Conservation (phyloP, 2,113 vertebrate genomes). For the Perca flavescens region DNA sequence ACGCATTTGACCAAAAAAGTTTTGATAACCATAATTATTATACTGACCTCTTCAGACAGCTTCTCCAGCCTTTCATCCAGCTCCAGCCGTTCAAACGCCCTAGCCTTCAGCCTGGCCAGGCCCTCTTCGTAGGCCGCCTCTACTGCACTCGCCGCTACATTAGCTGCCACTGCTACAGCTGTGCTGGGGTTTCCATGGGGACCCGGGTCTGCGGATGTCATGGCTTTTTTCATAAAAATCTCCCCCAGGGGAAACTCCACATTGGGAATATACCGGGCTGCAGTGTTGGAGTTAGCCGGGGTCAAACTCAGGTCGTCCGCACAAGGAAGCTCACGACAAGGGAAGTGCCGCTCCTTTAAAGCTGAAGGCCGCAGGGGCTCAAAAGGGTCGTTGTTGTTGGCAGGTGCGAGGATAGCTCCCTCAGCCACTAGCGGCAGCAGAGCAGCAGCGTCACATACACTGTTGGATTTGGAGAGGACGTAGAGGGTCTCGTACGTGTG, state of each 20-base stretch:
- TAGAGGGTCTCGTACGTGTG: constrained; percentile 99
- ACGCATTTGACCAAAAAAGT: neutral
- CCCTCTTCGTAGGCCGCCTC: constrained; percentile 97
- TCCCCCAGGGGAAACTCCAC: constrained; percentile 95
- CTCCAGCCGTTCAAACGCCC: constrained; percentile 95
- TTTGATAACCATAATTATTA: neutral
- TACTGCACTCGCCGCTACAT: constrained; percentile 87
- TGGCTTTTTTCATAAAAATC: constrained; percentile 91
- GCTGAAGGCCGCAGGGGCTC: constrained; percentile 91
- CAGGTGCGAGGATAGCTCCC: constrained; percentile 87
- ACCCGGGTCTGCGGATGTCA: constrained; percentile 87
- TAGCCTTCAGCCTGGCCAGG: constrained; percentile 93
- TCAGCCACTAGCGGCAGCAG: constrained; percentile 92
- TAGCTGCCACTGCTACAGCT: constrained; percentile 88
- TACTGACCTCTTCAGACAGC: constrained; percentile 91
- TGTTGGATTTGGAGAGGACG: constrained; percentile 98
- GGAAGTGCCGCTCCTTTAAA: constrained; percentile 90
- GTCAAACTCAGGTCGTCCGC: constrained; percentile 86
- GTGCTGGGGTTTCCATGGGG: constrained; percentile 83
- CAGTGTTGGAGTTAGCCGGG: constrained; percentile 77
- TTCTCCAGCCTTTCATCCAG: constrained; percentile 96
- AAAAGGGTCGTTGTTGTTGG: constrained; percentile 89
- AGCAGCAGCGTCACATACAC: constrained; percentile 93
- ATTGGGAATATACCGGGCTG: constrained; percentile 92
- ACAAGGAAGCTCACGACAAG: constrained; percentile 83